These are phyloP conservation scores for Drosophila cracens DNA, from an alignment of 2,888 invertebrate species.

Conservation along the genomic window DNA sequence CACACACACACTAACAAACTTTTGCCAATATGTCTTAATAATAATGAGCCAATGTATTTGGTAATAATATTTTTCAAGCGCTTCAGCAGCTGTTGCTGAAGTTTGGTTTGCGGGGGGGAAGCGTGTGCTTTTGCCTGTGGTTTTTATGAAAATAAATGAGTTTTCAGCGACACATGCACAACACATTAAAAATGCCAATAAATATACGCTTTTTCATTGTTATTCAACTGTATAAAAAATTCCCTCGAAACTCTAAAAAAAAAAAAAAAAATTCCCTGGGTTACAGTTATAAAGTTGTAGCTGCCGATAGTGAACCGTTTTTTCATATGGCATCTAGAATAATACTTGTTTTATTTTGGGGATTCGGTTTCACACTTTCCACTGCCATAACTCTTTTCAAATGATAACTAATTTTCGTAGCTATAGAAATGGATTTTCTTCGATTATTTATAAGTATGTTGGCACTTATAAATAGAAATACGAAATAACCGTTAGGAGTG, in stretches of 20 bases:
- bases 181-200: slow-evolving; percentile 12
- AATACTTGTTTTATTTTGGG: neutral
- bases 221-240: neutral
- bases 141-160: slow-evolving; percentile 12
- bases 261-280: neutral
- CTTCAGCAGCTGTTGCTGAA: slow-evolving; percentile 32
- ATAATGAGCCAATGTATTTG: slow-evolving; percentile 74
- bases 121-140: slow-evolving; percentile 7
- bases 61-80: slow-evolving; percentile 62
- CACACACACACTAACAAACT: slow-evolving; percentile 6
- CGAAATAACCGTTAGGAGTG: slow-evolving; percentile 40
- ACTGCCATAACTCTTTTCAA: slow-evolving; percentile 1
- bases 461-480: slow-evolving; percentile 19
- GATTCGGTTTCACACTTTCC: neutral
- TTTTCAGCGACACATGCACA: slow-evolving; percentile 20
- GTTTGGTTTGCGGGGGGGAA: slow-evolving; percentile 16
- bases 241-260: neutral
- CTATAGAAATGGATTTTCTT: slow-evolving; percentile 21
- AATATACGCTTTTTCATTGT: slow-evolving; percentile 1
- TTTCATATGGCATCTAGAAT: neutral
- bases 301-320: neutral
- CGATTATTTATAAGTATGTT: slow-evolving; percentile 19
- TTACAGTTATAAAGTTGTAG: neutral
- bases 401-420: slow-evolving; percentile 13
- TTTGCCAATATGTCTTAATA: slow-evolving; percentile 33